Percentiles rank a stretch among this genome's conserved stretches.
Evolutionary conservation across 2,113 vertebrate genomes (phyloP).

Genomic region (Cygnus atratus): DNA sequence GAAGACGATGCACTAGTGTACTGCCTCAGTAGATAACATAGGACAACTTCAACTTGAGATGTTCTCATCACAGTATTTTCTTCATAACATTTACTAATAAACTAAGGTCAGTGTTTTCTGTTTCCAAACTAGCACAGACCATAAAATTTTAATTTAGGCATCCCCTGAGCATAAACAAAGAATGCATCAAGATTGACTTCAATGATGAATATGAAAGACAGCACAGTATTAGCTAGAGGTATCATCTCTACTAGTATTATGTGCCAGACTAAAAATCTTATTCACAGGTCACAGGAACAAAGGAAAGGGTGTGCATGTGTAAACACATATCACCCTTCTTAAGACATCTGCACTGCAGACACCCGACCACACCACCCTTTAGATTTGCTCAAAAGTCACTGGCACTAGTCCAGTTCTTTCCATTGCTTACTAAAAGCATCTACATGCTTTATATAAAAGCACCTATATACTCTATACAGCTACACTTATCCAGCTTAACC

Average conservation of each 20-base stretch:
- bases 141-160: not conserved
- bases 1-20: not conserved
- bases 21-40: not conserved
- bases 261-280: not conserved
- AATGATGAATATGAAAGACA: not conserved
- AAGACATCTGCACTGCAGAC: not conserved
- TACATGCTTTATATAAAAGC: not conserved
- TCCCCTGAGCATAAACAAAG: not conserved
- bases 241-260: not conserved
- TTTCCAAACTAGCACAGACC: not conserved
- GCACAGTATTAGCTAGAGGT: not conserved
- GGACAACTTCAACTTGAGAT: not conserved
- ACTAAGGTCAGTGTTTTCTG: not conserved
- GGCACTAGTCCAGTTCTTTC: not conserved
- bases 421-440: not conserved
- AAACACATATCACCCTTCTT: fast-evolving
- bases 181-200: not conserved
- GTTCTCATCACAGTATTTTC: not conserved
- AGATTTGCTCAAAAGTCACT: not conserved
- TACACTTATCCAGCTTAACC: not conserved
- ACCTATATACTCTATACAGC: not conserved
- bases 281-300: not conserved
- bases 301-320: not conserved
- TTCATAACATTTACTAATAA: not conserved
- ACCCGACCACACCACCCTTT: not conserved